These are phyloP conservation scores for Anguilla anguilla DNA, from an alignment of 2,797 vertebrate species.

Conservation along the genomic window DNA sequence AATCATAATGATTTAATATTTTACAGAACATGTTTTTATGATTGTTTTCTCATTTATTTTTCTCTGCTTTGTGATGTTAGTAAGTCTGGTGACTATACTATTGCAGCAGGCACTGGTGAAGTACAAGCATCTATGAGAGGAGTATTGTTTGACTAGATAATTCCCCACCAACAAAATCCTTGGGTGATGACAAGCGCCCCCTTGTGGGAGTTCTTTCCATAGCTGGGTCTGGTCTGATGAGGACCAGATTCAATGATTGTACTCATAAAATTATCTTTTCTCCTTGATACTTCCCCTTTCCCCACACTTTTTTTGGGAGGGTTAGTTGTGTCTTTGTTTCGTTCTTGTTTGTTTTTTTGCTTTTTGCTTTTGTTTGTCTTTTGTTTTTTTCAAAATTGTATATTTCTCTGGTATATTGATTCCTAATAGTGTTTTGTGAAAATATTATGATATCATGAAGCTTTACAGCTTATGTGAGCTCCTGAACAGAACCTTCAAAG, in stretches of 20 bases:
- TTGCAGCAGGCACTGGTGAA: not conserved
- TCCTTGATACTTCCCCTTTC: not conserved
- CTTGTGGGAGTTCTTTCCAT: not conserved
- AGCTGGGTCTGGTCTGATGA: not conserved
- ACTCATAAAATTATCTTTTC: not conserved
- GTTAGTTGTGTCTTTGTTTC: not conserved
- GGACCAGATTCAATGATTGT: not conserved
- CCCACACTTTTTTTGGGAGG: not conserved
- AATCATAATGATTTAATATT: not conserved
- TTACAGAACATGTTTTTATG: not conserved
- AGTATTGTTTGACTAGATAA: not conserved
- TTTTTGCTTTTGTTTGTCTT: not conserved
- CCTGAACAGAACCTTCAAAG: not conserved
- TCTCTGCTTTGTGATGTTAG: too few relatives aligned
- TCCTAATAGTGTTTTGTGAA: slow-evolving; percentile 11
- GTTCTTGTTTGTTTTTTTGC: not conserved
- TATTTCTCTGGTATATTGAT: not conserved
- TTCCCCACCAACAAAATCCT: not conserved
- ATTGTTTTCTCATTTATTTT: too few relatives aligned
- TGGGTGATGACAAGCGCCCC: not conserved
- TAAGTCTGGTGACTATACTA: not conserved
- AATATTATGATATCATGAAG: not conserved
- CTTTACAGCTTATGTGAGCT: not conserved
- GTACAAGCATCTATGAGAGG: not conserved
- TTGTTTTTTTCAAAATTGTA: not conserved